Evolutionary conservation across 2,888 invertebrate genomes (phyloP), one percentile per base, ranked within the genome.

Genomic region (Cremastobaeus sp.): DNA sequence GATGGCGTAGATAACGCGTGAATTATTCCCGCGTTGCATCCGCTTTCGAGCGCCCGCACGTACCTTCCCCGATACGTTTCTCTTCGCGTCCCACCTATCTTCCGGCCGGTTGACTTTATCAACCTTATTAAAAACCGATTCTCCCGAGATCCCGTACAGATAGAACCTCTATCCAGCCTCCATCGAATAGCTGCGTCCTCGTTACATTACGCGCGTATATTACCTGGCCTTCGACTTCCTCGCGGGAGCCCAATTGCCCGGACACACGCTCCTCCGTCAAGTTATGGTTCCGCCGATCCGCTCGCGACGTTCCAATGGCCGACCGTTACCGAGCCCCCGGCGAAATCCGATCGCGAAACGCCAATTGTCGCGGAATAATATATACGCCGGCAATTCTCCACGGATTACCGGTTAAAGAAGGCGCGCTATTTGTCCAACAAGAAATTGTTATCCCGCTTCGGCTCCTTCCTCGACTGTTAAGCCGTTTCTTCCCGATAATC

Each of bases 1-100:
- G 86, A 86, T 86, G 82, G 82, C 84, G 83, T 82, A 83, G 86
- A 86, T 87, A 87, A 84, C 82, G 81, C 83, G 83, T 86, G 85
- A 86, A 86, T 86, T 86, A 86, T 87, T 76, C 74, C 71, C 74
- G 71, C 69, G 64, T 70, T 71, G 76, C 74, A 76, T 76, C 77
- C 72, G 76, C 75, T 72, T 77, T 76, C 68, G 75, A 74, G 74
- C 74, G 64, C 85, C 83, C 11, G 80, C 45, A 62, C 62, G 48
- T 68, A 48, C 45, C 70, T 74, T 47, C 18, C 59, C 69, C 74
- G 70, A 73, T 76, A 76, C 71, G 74, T 71, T 77, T 75, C 74
- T 72, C 52, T 50, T 66, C 65, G 68, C 76, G 77, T 74, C 75
- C 72, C 71, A 77, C 74, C 72, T 78, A 75, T 74, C 73, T 74